These are phyloP conservation scores for Malaclemys terrapin DNA, from an alignment of 2,113 vertebrate species.

Conservation along the genomic window DNA sequence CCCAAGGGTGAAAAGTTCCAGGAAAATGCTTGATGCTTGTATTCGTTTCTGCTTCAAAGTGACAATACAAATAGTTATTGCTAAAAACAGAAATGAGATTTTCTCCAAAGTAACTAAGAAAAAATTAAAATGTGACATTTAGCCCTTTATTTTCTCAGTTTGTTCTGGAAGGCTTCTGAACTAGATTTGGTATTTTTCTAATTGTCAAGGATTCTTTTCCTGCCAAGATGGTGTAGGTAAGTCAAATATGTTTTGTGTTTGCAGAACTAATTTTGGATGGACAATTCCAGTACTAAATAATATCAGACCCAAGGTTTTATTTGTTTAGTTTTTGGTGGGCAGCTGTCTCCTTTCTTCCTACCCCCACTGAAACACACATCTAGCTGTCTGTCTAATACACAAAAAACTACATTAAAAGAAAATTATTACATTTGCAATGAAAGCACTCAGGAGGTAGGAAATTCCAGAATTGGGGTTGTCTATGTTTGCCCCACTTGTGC, in stretches of 20 bases:
- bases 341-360: neutral
- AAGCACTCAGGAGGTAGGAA: neutral
- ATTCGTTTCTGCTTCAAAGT: neutral
- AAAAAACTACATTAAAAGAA: neutral
- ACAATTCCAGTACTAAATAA: neutral
- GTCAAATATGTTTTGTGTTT: slow-evolving; percentile 1
- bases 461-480: neutral
- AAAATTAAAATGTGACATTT: neutral
- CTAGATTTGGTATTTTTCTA: neutral
- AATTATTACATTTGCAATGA: neutral
- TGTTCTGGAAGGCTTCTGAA: neutral
- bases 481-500: neutral
- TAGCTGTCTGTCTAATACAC: neutral
- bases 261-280: neutral
- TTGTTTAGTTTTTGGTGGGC: neutral
- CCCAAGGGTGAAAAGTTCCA: neutral
- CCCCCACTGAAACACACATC: too few species aligned
- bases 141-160: neutral
- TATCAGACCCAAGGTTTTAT: neutral
- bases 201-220: neutral
- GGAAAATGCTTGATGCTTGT: neutral
- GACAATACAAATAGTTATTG: neutral
- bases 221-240: neutral
- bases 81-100: neutral
- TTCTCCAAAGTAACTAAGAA: neutral